Evolutionary conservation across 2,888 invertebrate species (phyloP).

Genomic region (Drosophila subquinaria): DNA sequence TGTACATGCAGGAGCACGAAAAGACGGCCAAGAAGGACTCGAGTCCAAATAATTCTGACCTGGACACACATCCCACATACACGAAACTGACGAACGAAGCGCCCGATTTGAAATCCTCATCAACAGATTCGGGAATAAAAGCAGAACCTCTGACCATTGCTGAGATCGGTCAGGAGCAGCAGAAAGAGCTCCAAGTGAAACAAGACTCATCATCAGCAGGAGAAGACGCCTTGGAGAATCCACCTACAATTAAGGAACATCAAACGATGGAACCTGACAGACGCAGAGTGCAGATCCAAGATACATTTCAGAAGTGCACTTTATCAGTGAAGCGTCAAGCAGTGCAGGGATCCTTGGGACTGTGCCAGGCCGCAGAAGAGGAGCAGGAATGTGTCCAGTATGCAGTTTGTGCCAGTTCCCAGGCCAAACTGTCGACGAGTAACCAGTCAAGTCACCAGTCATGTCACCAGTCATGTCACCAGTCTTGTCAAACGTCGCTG

Average conservation of each 20-base stretch:
- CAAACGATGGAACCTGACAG: too few species aligned
- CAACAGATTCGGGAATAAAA: background rate
- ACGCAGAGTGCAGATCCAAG: background rate
- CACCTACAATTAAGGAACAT: too few species aligned
- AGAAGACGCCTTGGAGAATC: too few species aligned
- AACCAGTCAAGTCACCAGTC: background rate
- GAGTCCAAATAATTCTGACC: background rate
- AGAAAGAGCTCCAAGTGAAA: background rate
- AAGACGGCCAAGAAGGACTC: constrained; percentile 27
- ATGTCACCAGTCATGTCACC: background rate
- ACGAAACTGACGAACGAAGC: constrained; percentile 15
- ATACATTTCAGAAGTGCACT: constrained; percentile 1
- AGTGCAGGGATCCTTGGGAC: background rate
- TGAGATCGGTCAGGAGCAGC: background rate
- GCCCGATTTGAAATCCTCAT: background rate
- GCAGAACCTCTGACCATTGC: background rate
- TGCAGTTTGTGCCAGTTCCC: background rate
- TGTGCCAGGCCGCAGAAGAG: background rate
- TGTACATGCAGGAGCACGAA: constrained; percentile 42
- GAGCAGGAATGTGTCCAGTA: background rate
- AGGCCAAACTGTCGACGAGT: background rate
- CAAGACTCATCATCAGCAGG: background rate
- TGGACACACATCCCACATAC: constrained; percentile 15
- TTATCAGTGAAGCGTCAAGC: background rate
- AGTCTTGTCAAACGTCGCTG: background rate